phyloP scores from a whole-genome alignment of 2,797 vertebrate genomes.

The Balearica regulorum region DNA sequence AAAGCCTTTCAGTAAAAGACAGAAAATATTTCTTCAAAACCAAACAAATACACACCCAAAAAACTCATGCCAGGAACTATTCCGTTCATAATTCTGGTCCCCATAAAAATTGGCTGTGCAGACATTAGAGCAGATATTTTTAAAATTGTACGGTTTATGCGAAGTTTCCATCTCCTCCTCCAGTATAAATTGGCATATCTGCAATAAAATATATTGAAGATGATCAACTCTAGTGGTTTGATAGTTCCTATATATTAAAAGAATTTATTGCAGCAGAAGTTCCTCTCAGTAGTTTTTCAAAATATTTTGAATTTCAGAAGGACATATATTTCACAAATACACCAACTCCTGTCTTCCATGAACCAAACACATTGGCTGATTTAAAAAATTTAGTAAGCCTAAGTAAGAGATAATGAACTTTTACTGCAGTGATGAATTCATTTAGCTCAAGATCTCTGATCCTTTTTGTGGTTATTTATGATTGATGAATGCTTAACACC shows the following conservation, averaged over 20 bases:
- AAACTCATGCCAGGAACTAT: neutral
- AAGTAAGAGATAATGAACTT: neutral
- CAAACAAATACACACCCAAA: neutral
- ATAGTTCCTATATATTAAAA: neutral
- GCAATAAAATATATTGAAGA: neutral
- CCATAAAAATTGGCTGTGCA: neutral
- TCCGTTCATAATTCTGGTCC: neutral
- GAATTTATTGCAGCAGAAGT: neutral
- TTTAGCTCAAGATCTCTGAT: neutral
- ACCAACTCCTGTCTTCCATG: neutral
- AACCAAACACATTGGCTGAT: neutral
- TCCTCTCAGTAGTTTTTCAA: neutral
- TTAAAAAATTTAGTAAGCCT: neutral
- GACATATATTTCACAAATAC: neutral
- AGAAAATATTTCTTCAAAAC: neutral
- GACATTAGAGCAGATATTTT: neutral
- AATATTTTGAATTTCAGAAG: conserved; percentile 2
- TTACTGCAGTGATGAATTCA: neutral
- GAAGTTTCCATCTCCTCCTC: neutral
- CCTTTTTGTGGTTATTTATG: neutral
- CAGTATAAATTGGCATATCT: neutral
- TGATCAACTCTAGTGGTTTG: neutral
- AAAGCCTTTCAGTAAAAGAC: neutral
- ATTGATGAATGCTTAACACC: neutral
- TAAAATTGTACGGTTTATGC: neutral